A percentile compares a stretch with the other conserved stretches of the same genome.
Conservation (phyloP, 2,888 invertebrate genomes). For the Byasa hedistus region DNA sequence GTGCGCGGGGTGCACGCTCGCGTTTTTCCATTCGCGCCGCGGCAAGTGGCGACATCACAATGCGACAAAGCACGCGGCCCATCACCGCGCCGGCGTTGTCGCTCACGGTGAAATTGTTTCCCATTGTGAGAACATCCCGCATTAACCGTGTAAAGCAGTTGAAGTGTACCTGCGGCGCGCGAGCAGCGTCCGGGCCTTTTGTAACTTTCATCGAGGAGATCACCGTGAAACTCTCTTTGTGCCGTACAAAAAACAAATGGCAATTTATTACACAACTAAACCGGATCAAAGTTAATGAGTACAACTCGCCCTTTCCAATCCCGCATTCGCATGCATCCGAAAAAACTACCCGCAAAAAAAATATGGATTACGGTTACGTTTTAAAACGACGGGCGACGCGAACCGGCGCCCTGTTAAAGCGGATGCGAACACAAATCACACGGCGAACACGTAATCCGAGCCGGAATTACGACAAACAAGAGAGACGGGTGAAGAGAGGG, state of each 20-base stretch:
- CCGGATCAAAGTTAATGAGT: no score
- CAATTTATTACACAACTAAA: no score
- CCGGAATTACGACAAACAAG: conserved; percentile 42
- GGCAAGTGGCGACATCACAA: conserved; percentile 33
- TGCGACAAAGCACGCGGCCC: conserved; percentile 34
- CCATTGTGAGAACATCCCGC: conserved; percentile 16
- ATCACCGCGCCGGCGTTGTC: conserved; percentile 25
- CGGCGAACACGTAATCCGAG: conserved; percentile 30
- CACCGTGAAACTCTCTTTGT: no score
- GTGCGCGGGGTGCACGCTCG: conserved; percentile 38
- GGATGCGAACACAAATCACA: conserved; percentile 28
- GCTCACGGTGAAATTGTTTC: conserved; percentile 21
- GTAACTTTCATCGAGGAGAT: no score
- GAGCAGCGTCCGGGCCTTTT: no score
- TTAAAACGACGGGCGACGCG: no score
- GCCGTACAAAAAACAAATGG: no score
- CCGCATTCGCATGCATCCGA: no score
- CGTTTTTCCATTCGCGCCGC: conserved; percentile 65
- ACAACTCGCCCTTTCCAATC: no score
- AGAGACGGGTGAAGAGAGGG: conserved; percentile 21
- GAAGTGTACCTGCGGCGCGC: no score
- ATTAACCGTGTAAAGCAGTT: conserved; percentile 8
- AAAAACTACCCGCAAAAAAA: neutral
- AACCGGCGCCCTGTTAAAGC: conserved; percentile 5
- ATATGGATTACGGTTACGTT: neutral